Evolutionary conservation across 1,140 invertebrate species (phyloP).

Genomic region (Dufourea novaeangliae): DNA sequence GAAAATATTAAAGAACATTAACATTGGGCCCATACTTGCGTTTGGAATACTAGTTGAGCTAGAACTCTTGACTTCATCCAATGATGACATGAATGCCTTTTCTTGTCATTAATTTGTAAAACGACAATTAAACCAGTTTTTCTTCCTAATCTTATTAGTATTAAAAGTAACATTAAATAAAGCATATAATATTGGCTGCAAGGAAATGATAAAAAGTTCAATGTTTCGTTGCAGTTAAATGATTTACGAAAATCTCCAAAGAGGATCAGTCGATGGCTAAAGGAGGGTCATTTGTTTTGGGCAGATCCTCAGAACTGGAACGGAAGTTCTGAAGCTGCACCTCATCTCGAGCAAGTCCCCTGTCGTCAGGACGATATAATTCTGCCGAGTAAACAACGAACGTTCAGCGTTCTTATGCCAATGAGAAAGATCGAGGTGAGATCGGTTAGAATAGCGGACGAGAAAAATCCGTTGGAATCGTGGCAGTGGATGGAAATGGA

Average conservation of each 20-base stretch:
- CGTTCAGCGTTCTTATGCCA: slow-evolving; percentile 72
- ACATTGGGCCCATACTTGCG: background rate
- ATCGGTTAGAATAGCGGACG: slow-evolving; percentile 57
- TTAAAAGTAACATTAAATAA: too few relatives aligned
- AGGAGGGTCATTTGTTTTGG: slow-evolving; percentile 73
- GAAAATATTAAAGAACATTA: background rate
- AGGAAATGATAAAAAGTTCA: too few relatives aligned
- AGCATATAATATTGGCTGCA: too few relatives aligned
- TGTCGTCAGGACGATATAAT: slow-evolving; percentile 73
- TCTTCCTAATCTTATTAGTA: too few relatives aligned
- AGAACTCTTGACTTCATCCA: background rate
- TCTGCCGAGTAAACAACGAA: slow-evolving; percentile 64
- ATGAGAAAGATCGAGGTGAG: slow-evolving; percentile 63
- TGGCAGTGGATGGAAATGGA: slow-evolving; percentile 70
- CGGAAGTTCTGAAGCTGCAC: slow-evolving; percentile 69
- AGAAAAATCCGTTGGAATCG: slow-evolving; percentile 43
- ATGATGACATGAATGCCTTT: background rate
- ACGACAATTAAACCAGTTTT: too few relatives aligned
- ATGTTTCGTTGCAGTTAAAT: slow-evolving; percentile 55
- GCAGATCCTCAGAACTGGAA: slow-evolving; percentile 77
- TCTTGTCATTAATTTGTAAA: too few relatives aligned
- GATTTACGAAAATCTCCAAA: slow-evolving; percentile 36
- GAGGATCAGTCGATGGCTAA: slow-evolving; percentile 64
- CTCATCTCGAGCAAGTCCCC: slow-evolving; percentile 75
- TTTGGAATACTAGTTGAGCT: background rate